phyloP scores from a whole-genome alignment of 2,888 invertebrate genomes.

The Eristalis pertinax region DNA sequence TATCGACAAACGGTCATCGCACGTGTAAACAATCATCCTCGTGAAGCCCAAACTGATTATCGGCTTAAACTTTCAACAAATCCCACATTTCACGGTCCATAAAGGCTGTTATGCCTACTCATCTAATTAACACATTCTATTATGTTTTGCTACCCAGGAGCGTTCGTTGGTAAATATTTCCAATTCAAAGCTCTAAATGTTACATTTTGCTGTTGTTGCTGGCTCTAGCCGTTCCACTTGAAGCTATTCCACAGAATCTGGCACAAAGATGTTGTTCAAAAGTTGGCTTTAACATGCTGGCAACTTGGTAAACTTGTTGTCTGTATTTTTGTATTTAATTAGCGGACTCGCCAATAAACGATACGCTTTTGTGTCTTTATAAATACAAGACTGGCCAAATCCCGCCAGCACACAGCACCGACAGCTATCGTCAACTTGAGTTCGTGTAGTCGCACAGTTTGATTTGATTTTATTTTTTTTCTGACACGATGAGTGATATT shows the following conservation, averaged over 20 bases:
- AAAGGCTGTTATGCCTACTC: conserved; percentile 24
- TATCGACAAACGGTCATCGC: not conserved
- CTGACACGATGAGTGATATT: conserved; percentile 27
- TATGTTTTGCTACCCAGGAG: not conserved
- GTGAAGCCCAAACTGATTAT: not conserved
- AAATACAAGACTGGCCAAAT: conserved; percentile 28
- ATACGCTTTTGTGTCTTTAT: conserved; percentile 18
- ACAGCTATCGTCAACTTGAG: conserved; percentile 16
- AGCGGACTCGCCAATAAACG: conserved; percentile 6
- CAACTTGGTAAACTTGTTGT: conserved; percentile 12
- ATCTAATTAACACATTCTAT: conserved; percentile 34
- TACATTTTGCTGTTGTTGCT: not conserved
- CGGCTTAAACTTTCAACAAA: not conserved
- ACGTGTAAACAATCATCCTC: conserved; percentile 4
- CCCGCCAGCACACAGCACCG: conserved; percentile 13
- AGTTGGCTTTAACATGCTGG: not conserved
- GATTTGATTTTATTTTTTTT: not conserved
- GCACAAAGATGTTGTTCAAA: conserved; percentile 44
- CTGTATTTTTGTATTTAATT: conserved; percentile 39
- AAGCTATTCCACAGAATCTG: conserved; percentile 12
- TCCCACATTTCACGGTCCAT: not conserved
- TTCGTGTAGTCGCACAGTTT: conserved; percentile 8
- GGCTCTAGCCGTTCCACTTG: not conserved
- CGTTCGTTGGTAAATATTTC: conserved; percentile 22
- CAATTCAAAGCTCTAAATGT: conserved; percentile 13